Percentiles rank a stretch among this genome's conserved stretches.
Evolutionary conservation across 1,140 invertebrate species (phyloP).

Genomic region (Caenorhabditis briggsae): DNA sequence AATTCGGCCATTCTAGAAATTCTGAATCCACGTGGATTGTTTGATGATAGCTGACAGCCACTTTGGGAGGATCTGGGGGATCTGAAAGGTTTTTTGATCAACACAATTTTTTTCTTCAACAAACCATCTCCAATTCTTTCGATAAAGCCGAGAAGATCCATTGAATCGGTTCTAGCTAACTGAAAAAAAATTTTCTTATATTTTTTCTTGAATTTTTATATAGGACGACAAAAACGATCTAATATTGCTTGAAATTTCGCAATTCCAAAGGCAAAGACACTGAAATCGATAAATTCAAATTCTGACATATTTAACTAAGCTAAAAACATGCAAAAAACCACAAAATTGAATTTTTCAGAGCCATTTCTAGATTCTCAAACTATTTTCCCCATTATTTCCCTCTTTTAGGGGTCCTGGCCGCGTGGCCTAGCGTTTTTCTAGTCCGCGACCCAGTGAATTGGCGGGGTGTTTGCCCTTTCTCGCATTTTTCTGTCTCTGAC

Average conservation of each 20-base stretch:
- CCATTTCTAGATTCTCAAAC: neutral
- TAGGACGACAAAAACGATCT: neutral
- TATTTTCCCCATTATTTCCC: neutral
- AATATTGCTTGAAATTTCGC: slow-evolving; percentile 23
- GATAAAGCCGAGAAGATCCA: slow-evolving; percentile 46
- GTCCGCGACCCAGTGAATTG: too few relatives aligned
- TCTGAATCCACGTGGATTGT: neutral
- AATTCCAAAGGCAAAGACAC: neutral
- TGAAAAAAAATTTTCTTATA: too few relatives aligned
- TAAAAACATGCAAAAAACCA: neutral
- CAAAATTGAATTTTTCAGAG: too few relatives aligned
- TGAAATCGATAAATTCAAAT: neutral
- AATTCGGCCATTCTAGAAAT: slow-evolving; percentile 37
- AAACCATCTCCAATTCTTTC: slow-evolving; percentile 41
- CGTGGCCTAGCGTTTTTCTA: neutral
- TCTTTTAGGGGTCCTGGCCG: neutral
- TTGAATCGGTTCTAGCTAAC: neutral
- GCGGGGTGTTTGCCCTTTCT: too few relatives aligned
- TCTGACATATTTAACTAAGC: neutral
- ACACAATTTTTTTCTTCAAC: neutral
- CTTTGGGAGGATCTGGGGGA: neutral
- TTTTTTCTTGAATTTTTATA: too few relatives aligned
- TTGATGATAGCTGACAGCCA: neutral
- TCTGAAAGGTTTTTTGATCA: neutral
- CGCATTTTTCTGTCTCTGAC: too few relatives aligned